A percentile compares a stretch with the other conserved stretches of the same genome.
Conservation (phyloP, 2,113 vertebrate genomes). For the Lagopus muta region DNA sequence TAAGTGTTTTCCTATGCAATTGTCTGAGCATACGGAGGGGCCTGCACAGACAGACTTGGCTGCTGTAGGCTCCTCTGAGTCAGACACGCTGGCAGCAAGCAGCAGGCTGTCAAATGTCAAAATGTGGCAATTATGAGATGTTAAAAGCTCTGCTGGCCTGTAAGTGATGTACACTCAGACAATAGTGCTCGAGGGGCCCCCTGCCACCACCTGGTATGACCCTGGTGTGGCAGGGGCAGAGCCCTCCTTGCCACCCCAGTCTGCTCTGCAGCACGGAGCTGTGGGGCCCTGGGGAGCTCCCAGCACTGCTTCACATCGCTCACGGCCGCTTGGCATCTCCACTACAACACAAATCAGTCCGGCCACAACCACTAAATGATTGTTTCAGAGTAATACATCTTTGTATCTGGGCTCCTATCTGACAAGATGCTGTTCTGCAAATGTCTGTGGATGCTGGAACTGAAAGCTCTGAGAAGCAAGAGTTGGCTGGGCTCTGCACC, state of each 20-base stretch:
- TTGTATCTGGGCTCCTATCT: background rate
- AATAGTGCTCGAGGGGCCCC: background rate
- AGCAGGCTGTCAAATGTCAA: background rate
- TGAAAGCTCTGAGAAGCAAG: background rate
- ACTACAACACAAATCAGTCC: background rate
- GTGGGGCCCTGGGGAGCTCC: background rate
- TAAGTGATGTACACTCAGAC: rapidly evolving
- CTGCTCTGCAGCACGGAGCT: background rate
- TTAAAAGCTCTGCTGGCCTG: background rate
- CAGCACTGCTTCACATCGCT: rapidly evolving
- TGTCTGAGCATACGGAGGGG: background rate
- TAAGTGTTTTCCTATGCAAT: background rate
- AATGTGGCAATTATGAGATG: background rate
- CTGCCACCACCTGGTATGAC: background rate
- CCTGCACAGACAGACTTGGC: background rate
- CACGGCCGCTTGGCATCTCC: background rate
- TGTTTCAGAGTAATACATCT: background rate
- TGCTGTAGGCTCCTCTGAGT: background rate
- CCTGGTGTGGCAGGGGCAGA: background rate
- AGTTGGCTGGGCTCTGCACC: background rate
- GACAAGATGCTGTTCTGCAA: background rate
- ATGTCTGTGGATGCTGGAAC: background rate
- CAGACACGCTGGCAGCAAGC: background rate
- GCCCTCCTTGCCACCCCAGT: background rate
- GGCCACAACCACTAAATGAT: background rate